A percentile compares a stretch with the other conserved stretches of the same genome.
Conservation (phyloP, 2,113 vertebrate species). For the Rhinopomastus cyanomelas region DNA sequence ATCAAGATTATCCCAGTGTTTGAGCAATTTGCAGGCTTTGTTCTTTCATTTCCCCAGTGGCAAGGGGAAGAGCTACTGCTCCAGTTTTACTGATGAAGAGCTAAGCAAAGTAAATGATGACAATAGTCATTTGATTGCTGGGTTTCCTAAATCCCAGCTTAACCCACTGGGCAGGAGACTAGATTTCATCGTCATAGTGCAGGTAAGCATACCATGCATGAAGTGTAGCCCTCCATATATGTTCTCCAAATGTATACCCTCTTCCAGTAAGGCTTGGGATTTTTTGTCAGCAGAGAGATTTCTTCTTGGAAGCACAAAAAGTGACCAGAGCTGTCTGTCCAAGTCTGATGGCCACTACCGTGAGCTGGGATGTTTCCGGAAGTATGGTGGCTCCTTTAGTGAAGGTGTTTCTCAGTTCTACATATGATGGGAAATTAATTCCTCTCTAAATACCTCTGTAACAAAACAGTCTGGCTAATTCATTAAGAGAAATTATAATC, state of each 20-base stretch:
- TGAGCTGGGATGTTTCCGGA: neutral
- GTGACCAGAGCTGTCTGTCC: neutral
- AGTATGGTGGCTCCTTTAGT: neutral
- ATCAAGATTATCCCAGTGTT: constrained; percentile 33
- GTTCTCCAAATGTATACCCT: neutral
- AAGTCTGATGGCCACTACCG: neutral
- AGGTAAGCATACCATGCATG: neutral
- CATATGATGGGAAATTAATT: neutral
- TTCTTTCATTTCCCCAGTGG: constrained; percentile 41
- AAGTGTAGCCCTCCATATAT: neutral
- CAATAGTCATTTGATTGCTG: neutral
- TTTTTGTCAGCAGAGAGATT: neutral
- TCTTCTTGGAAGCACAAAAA: neutral
- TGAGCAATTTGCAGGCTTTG: constrained; percentile 45
- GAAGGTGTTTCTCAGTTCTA: neutral
- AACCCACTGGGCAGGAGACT: neutral
- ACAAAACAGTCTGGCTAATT: neutral
- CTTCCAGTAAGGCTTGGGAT: neutral
- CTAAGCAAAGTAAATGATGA: neutral
- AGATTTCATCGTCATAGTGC: neutral
- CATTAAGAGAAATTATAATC: neutral
- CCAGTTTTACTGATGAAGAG: constrained; percentile 8
- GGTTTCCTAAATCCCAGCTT: neutral
- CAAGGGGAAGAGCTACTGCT: neutral
- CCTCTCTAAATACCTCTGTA: neutral